Evolutionary conservation across 1,140 invertebrate genomes (phyloP), one percentile per base, ranked within the genome.

Genomic region (Sitobion miscanthi): DNA sequence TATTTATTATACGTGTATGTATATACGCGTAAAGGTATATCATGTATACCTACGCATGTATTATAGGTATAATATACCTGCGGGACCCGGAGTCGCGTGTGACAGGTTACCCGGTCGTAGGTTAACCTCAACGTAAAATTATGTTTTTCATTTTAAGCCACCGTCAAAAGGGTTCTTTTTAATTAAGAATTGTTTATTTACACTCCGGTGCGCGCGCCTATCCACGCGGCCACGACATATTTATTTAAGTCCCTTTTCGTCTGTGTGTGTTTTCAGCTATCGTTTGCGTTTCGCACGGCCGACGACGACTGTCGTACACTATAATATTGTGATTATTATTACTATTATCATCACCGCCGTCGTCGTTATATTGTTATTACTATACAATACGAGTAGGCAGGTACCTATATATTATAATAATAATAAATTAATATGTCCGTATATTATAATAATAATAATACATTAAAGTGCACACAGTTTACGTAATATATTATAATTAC

Each of bases 151-250:
- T 93, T 86, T 93, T 86, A 86, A 86, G 38, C 91, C 45, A 17
- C 91, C 47, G 23, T 57, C 42, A 93, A 93, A 93, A 83, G 49
- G 47, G 82, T 83, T 93, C 49, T 93, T 93, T 93, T 93, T 93
- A 93, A 86, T 86, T 93, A 93, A 93, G 47, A 93, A 93, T 57
- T 57, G 82, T 93, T 93, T 93, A 93, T 93, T 93, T 93, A 93
- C 42, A 89, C 35, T 30, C 11, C 25, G n/a, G 85, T 0, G 85
- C 45, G 45, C 23, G 52, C 35, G 52, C 52, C 35, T 90, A 21
- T 38, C 49, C 47, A 23, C 21, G 11, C 11, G 5, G 11, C 42
- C 23, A 21, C 87, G 87, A 23, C n/a, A 23, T 35, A 88, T 45
- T 82, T 69, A 14, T 69, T 35, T 38, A 82, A 83, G 77, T 21